These are phyloP conservation scores for Atherinomorus stipes DNA, from an alignment of 2,113 vertebrate genomes.

Conservation along the genomic window DNA sequence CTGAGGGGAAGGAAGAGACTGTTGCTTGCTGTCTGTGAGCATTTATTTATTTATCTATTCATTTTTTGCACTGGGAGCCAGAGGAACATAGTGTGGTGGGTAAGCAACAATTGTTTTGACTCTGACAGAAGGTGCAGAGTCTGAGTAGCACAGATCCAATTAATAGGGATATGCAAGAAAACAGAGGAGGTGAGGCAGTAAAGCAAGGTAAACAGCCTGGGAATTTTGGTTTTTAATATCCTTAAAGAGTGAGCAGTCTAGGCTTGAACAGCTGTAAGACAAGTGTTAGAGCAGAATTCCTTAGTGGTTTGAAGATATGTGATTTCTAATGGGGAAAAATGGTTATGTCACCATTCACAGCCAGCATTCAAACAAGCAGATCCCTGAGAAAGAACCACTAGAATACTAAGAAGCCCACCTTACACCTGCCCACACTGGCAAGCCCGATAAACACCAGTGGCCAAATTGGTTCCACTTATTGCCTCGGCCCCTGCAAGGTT, in stretches of 20 bases:
- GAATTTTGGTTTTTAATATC: background rate
- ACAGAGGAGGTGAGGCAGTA: background rate
- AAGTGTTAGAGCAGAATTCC: constrained; percentile 18
- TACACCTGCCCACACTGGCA: constrained; percentile 70
- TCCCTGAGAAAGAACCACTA: constrained; percentile 38
- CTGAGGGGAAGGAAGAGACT: background rate
- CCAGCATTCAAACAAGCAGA: constrained; percentile 59
- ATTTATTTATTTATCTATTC: too few relatives aligned
- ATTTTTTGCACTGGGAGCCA: background rate
- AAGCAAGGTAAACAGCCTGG: background rate
- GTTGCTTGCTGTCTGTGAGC: constrained; percentile 1
- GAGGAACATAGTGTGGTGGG: background rate
- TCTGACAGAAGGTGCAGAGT: constrained; percentile 6
- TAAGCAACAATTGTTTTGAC: constrained; percentile 63
- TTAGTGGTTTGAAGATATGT: constrained; percentile 8
- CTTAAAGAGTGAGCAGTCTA: background rate
- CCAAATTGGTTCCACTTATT: constrained; percentile 68
- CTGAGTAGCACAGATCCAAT: background rate
- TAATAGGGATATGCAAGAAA: background rate
- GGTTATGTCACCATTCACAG: constrained; percentile 52
- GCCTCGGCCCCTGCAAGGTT: constrained; percentile 21
- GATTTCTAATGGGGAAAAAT: background rate
- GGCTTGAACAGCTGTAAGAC: background rate
- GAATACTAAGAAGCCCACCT: constrained; percentile 79
- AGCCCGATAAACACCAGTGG: constrained; percentile 57